phyloP scores from a whole-genome alignment of 30 jellyfish, hydroid and myxozoan species.

The Calvadosia cruxmelitensis region DNA sequence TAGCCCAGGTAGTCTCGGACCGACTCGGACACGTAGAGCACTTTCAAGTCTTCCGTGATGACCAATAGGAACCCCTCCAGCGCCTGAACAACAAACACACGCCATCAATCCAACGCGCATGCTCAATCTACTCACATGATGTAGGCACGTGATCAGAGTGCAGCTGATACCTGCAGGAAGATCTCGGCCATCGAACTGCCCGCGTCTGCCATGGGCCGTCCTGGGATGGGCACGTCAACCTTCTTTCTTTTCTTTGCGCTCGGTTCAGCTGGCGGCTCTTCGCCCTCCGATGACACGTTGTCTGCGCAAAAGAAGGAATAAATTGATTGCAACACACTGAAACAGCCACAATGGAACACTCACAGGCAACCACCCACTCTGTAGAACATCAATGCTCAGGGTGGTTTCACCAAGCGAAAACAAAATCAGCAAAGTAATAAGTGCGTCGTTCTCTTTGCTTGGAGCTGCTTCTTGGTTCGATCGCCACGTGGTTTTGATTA shows the following conservation, averaged over 20 bases:
- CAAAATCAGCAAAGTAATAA: too few relatives aligned
- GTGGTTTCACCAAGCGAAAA: too few relatives aligned
- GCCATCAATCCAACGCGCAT: not conserved
- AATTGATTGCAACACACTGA: too few relatives aligned
- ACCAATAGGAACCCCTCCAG: slow-evolving; percentile 75
- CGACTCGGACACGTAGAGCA: slow-evolving; percentile 76
- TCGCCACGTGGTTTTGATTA: too few relatives aligned
- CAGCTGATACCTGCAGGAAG: not conserved
- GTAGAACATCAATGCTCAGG: too few relatives aligned
- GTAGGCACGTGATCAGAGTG: not conserved
- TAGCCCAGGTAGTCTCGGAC: slow-evolving; percentile 83
- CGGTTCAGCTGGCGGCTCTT: not conserved
- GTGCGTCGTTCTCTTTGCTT: too few relatives aligned
- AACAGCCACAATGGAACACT: too few relatives aligned
- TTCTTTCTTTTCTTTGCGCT: not conserved
- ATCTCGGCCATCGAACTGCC: not conserved
- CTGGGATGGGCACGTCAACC: not conserved
- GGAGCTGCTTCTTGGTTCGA: too few relatives aligned
- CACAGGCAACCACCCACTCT: too few relatives aligned
- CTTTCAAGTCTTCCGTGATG: slow-evolving; percentile 77
- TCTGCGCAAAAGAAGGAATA: not conserved
- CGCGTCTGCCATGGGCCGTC: not conserved
- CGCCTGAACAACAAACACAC: slow-evolving; percentile 30
- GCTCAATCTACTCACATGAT: not conserved
- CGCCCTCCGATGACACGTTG: not conserved